A percentile compares a stretch with the other conserved stretches of the same genome.
phyloP scores from a whole-genome alignment of 2,113 vertebrate genomes.

The Notarius quadriscutis region DNA sequence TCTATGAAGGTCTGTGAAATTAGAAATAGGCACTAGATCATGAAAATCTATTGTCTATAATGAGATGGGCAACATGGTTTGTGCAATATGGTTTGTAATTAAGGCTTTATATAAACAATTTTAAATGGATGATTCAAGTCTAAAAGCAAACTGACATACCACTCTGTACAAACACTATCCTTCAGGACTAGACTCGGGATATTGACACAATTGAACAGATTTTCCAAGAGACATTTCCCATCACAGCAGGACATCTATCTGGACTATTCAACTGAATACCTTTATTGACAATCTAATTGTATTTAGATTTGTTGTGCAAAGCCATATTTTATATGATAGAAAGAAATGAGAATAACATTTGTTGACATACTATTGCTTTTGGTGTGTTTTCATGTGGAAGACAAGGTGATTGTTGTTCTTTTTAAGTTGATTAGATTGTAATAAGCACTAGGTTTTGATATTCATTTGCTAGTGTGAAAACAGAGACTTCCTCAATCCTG shows the following conservation, averaged over 20 bases:
- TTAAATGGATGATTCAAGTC: background rate
- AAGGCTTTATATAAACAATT: background rate
- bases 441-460: constrained; percentile 8
- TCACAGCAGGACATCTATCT: background rate
- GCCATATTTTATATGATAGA: background rate
- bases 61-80: background rate
- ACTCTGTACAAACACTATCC: background rate
- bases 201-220: constrained; percentile 3
- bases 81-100: background rate
- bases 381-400: background rate
- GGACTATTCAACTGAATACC: background rate
- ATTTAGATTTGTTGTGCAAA: background rate
- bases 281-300: background rate
- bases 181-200: background rate
- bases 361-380: background rate
- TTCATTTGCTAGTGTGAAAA: constrained; percentile 1
- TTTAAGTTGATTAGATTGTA: constrained; percentile 25
- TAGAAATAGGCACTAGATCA: background rate
- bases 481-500: background rate
- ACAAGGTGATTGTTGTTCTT: background rate
- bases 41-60: background rate
- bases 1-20: background rate
- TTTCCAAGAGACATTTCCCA: background rate
- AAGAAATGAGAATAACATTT: background rate
- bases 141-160: background rate